Evolutionary conservation across 37 sponge, comb jelly and placozoan genomes (phyloP).

Genomic region (Aplysina aerophoba): DNA sequence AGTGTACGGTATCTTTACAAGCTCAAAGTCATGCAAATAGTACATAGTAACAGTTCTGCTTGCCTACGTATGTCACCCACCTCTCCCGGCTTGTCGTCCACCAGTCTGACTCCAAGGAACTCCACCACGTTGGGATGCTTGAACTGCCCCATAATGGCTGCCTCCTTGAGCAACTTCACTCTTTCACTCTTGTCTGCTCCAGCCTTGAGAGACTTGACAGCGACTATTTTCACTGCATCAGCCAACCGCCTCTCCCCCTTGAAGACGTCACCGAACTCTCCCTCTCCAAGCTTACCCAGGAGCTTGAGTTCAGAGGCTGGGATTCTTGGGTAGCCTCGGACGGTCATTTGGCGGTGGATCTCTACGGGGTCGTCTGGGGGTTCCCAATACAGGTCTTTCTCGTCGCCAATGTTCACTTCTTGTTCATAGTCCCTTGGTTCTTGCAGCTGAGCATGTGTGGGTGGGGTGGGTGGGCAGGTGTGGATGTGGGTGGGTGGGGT

Average conservation of each 20-base stretch:
- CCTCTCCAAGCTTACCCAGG: neutral
- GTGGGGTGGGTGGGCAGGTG: neutral
- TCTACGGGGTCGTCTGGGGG: neutral
- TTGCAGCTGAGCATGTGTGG: neutral
- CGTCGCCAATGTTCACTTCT: too few relatives aligned
- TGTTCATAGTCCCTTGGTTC: too few relatives aligned
- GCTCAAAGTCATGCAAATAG: too few relatives aligned
- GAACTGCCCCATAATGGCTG: conserved; percentile 23
- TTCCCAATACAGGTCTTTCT: neutral
- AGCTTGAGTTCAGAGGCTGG: neutral
- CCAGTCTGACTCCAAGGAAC: neutral
- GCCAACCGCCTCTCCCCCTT: neutral
- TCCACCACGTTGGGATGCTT: conserved; percentile 10
- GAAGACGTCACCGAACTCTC: conserved; percentile 4
- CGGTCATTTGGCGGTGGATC: neutral
- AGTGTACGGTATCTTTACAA: too few relatives aligned
- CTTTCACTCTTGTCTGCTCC: neutral
- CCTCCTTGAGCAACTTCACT: neutral
- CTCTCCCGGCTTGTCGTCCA: too few relatives aligned
- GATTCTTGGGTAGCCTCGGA: neutral
- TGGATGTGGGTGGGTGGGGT: neutral
- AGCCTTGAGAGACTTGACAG: neutral
- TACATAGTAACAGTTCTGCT: too few relatives aligned
- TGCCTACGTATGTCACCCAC: too few relatives aligned
- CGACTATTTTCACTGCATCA: neutral